These are phyloP conservation scores for Coptotermes formosanus DNA, from an alignment of 1,140 invertebrate species.

Conservation along the genomic window DNA sequence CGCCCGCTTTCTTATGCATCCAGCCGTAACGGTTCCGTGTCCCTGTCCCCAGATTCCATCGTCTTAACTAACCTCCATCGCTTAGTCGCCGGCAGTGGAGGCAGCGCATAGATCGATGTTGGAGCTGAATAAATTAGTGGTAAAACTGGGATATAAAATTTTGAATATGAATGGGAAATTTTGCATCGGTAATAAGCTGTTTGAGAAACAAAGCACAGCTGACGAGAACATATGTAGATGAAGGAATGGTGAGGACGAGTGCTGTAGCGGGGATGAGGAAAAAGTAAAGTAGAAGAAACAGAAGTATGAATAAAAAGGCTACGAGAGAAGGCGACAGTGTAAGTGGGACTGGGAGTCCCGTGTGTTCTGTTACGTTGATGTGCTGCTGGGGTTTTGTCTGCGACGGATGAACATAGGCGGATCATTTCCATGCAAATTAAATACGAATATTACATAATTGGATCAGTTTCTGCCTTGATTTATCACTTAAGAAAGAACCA, in stretches of 20 bases:
- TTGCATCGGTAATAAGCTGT: slow-evolving; percentile 76
- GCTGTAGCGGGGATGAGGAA: slow-evolving; percentile 30
- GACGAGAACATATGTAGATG: slow-evolving; percentile 66
- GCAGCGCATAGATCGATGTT: slow-evolving; percentile 21
- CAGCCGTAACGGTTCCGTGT: neutral
- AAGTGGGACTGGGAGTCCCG: neutral
- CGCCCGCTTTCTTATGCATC: neutral
- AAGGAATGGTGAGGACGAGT: slow-evolving; percentile 43
- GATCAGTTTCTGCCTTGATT: no score
- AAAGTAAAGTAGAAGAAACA: neutral
- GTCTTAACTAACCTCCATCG: slow-evolving; percentile 26
- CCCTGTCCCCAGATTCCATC: neutral
- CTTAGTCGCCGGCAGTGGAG: neutral
- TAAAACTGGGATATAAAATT: slow-evolving; percentile 71
- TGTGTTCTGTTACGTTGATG: neutral
- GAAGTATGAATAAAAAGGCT: neutral
- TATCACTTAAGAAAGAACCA: no score
- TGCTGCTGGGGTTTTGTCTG: neutral
- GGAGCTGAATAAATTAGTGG: slow-evolving; percentile 53
- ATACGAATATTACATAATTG: no score
- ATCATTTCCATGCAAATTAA: no score
- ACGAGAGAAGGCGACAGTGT: neutral
- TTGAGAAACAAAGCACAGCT: slow-evolving; percentile 61
- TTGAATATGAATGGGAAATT: slow-evolving; percentile 85
- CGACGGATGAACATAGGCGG: neutral